phyloP scores from a whole-genome alignment of 2,797 vertebrate genomes.

The Megaceryle alcyon region DNA sequence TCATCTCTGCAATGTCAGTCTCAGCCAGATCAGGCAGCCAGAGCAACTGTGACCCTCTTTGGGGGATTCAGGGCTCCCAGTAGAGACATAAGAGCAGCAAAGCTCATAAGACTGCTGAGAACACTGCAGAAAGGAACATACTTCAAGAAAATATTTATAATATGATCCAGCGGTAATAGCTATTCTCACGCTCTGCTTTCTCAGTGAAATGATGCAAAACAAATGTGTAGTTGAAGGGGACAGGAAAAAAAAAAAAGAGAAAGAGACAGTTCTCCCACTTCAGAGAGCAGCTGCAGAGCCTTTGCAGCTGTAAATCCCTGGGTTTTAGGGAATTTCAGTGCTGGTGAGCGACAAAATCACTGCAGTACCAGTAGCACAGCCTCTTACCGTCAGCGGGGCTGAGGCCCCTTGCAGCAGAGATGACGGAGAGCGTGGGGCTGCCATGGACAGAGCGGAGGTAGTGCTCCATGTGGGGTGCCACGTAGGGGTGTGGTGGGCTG shows the following conservation, averaged over 20 bases:
- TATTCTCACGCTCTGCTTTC: conserved; percentile 73
- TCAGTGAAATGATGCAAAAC: conserved; percentile 68
- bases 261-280: conserved; percentile 50
- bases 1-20: background rate
- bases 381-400: conserved; percentile 93
- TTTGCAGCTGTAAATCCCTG: conserved; percentile 11
- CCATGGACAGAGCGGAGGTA: conserved; percentile 94
- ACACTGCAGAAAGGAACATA: background rate
- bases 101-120: background rate
- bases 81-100: background rate
- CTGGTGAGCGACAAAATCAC: background rate
- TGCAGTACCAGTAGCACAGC: background rate
- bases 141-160: conserved; percentile 75
- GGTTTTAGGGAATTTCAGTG: background rate
- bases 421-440: conserved; percentile 95
- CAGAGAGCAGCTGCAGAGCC: conserved; percentile 36
- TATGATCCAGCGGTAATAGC: conserved; percentile 57
- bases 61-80: background rate
- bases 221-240: conserved; percentile 55
- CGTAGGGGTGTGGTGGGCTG: conserved; percentile 88
- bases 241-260: background rate
- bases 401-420: conserved; percentile 94
- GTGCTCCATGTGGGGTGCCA: conserved; percentile 96
- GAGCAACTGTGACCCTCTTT: background rate
- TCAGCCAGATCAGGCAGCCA: background rate